Conservation (phyloP, 2,888 invertebrate species). For the Nowickia ferox region DNA sequence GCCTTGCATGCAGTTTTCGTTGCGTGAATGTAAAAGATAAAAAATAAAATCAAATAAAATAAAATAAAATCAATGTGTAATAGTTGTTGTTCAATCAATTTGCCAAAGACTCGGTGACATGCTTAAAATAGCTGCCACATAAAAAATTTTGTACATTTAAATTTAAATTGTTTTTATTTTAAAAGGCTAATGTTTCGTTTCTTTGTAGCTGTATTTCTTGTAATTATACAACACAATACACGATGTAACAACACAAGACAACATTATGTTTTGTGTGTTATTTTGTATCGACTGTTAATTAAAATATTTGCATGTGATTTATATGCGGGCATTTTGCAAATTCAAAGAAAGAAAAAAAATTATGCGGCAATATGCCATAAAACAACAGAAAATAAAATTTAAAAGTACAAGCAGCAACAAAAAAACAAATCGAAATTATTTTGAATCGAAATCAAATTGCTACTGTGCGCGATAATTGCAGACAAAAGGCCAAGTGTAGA, state of each 20-base stretch:
- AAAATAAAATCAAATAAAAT: conserved; percentile 6
- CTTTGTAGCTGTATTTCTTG: conserved; percentile 53
- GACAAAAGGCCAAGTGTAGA: background rate
- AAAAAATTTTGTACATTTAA: conserved; percentile 40
- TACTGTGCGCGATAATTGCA: conserved; percentile 15
- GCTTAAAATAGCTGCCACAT: conserved; percentile 71
- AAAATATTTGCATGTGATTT: conserved; percentile 72
- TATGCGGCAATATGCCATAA: conserved; percentile 12
- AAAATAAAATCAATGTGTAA: conserved; percentile 22
- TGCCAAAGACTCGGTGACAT: conserved; percentile 73
- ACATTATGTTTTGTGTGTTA: conserved; percentile 61
- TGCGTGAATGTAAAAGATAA: conserved; percentile 16
- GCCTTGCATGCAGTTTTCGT: conserved; percentile 2
- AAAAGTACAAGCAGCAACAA: conserved; percentile 24
- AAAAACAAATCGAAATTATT: conserved; percentile 13
- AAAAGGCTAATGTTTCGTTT: conserved; percentile 15
- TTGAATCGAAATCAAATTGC: conserved; percentile 28
- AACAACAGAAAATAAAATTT: background rate
- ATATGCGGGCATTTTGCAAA: conserved; percentile 62
- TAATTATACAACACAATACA: conserved; percentile 66
- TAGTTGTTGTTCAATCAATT: conserved; percentile 73
- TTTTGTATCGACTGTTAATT: conserved; percentile 70
- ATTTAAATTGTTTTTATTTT: conserved; percentile 31
- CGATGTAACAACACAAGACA: conserved; percentile 66
- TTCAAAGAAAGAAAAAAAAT: conserved; percentile 9